Evolutionary conservation across 1,140 invertebrate genomes (phyloP).

Genomic region (Aculops lycopersici): DNA sequence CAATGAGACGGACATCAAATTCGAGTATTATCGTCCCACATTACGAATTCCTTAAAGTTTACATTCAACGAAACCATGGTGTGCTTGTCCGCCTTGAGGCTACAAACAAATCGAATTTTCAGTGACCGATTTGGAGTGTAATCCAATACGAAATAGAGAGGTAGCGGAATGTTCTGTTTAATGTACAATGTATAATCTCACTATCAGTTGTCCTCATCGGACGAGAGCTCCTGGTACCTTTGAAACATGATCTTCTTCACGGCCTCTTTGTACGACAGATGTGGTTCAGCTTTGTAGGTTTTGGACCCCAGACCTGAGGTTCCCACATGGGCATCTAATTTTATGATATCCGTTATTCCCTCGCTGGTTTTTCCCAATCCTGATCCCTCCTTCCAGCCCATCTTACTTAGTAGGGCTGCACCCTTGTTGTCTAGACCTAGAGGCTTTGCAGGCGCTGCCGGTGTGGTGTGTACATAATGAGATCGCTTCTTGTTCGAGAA

Average conservation of each 20-base stretch:
- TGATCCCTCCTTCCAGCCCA: conserved; percentile 90
- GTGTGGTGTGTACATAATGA: conserved; percentile 1
- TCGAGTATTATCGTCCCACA: no score
- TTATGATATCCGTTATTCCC: conserved; percentile 11
- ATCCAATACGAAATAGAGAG: no score
- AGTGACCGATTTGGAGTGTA: no score
- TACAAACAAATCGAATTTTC: no score
- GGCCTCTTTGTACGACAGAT: conserved; percentile 57
- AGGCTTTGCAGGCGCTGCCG: background rate
- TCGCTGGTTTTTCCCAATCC: conserved; percentile 32
- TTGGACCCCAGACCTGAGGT: conserved; percentile 38
- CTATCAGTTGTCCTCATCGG: conserved; percentile 6
- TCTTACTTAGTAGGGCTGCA: conserved; percentile 72
- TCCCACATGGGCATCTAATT: conserved; percentile 19
- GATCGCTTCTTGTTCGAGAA: conserved; percentile 25
- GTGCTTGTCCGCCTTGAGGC: no score
- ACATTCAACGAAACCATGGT: no score
- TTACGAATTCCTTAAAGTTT: no score
- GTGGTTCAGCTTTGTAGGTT: conserved; percentile 30
- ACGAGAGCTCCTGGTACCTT: conserved; percentile 16
- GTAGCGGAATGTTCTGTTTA: no score
- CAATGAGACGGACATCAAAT: no score
- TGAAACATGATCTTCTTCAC: conserved; percentile 52
- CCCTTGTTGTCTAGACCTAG: conserved; percentile 39
- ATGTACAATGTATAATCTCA: no score